Evolutionary conservation across 2,888 invertebrate species (phyloP).

Genomic region (Tipula lateralis): DNA sequence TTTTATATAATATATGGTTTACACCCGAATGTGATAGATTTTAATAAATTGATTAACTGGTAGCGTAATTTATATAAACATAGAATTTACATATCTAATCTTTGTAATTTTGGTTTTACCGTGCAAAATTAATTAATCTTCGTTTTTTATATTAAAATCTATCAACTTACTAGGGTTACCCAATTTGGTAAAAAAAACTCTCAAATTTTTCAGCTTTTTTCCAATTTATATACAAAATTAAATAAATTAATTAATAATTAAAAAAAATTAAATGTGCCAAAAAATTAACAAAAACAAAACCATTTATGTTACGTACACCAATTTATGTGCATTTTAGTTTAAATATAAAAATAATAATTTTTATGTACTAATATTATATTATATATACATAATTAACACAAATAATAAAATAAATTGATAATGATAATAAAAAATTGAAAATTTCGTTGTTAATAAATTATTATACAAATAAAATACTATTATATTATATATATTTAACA

Average conservation of each 20-base stretch:
- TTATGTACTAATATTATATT: neutral
- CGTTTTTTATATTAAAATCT: neutral
- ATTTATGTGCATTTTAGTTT: slow-evolving; percentile 19
- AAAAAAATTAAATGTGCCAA: neutral
- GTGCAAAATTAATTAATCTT: neutral
- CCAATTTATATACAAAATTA: neutral
- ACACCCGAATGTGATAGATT: slow-evolving; percentile 14
- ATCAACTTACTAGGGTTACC: slow-evolving; percentile 11
- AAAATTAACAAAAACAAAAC: neutral
- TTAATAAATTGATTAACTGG: neutral
- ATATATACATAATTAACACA: neutral
- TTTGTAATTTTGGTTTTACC: neutral
- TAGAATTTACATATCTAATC: neutral
- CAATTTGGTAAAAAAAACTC: neutral
- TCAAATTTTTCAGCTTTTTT: neutral
- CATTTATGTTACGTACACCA: slow-evolving; percentile 4
- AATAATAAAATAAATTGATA: neutral
- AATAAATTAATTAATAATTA: neutral
- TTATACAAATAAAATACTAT: neutral
- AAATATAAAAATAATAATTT: neutral
- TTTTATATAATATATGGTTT: neutral
- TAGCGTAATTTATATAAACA: neutral
- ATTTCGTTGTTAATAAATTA: neutral
- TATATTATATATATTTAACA: neutral
- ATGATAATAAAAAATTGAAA: neutral